Percentiles rank a stretch among this genome's conserved stretches.
These are phyloP conservation scores for Drosophila parabipectinata DNA, from an alignment of 1,140 invertebrate species.

Conservation along the genomic window DNA sequence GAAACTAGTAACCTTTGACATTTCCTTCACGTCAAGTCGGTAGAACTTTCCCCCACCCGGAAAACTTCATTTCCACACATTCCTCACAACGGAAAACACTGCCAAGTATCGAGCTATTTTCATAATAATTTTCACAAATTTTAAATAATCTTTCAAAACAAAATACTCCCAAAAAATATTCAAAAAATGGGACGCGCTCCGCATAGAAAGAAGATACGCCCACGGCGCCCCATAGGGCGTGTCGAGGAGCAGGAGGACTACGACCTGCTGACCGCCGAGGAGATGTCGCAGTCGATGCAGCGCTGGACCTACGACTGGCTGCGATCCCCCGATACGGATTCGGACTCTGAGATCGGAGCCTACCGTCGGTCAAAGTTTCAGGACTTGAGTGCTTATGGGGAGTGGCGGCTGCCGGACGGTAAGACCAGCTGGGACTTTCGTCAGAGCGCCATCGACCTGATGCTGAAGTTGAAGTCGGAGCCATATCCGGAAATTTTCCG, in stretches of 20 bases:
- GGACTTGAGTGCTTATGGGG: not conserved
- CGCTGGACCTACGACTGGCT: not conserved
- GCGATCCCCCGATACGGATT: not conserved
- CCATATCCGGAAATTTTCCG: constrained; percentile 1
- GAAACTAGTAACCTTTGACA: not conserved
- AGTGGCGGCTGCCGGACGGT: not conserved
- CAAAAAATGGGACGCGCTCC: not conserved
- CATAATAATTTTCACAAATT: too few relatives aligned
- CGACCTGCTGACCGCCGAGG: not conserved
- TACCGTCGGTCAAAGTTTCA: not conserved
- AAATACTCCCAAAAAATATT: too few relatives aligned
- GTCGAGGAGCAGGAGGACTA: not conserved
- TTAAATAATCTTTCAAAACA: too few relatives aligned
- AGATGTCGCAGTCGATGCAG: not conserved
- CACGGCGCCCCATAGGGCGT: not conserved
- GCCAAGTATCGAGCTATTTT: too few relatives aligned
- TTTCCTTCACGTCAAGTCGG: not conserved
- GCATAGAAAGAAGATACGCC: not conserved
- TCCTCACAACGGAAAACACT: not conserved
- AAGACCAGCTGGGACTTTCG: not conserved
- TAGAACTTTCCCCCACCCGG: not conserved
- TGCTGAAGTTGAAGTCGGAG: not conserved
- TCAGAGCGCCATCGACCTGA: not conserved
- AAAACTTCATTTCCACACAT: not conserved
- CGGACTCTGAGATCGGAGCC: not conserved